Evolutionary conservation across 2,113 vertebrate genomes (phyloP), one percentile per base, ranked within the genome.

Genomic region (Columba janthina): DNA sequence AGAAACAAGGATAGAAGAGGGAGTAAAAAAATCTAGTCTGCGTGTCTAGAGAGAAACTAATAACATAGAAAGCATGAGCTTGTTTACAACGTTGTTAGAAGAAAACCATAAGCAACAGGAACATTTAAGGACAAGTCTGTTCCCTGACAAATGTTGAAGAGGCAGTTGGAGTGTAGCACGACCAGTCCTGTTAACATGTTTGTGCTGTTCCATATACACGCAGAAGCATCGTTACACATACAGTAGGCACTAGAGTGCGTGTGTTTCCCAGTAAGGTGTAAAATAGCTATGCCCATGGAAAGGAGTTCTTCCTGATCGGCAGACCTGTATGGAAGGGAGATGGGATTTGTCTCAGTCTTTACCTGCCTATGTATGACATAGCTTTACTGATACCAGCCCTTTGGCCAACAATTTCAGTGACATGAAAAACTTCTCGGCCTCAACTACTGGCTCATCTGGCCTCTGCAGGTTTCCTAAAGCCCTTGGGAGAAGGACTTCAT

Each of bases 371-470:
- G 32, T 12, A 66, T 36, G 36, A 32, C 7, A 17, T 9, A 38
- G 16, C 14, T 78, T 81, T 85, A 73, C 53, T 67, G 58, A 16
- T 16, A 32, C 46, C 60, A 56, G 38, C 11, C 36, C 24, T 25
- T 34, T n/a, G 11, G 42, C 38, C 60, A 40, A 6, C 15, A 50
- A 6, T 29, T 50, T 69, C 64, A 34, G 14, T 17, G 15, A 15
- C 13, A 10, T 42, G 60, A 48, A 81, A 85, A 65, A 14, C 50
- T 38, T 62, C 53, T 29, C 28, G 53, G 25, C 16, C 38, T 46
- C 32, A 50, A 1, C 10, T 34, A 3, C 13, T 0, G 0, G 13
- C 25, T 91, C 38, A 9, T 28, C 8, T 6, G 22, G 15, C 56
- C 26, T 77, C 34, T 73, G 44, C 38, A 28, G 44, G 13, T 50